Evolutionary conservation across 2,113 vertebrate species (phyloP), one percentile per base, ranked within the genome.

Genomic region (Rhodinocichla rosea): DNA sequence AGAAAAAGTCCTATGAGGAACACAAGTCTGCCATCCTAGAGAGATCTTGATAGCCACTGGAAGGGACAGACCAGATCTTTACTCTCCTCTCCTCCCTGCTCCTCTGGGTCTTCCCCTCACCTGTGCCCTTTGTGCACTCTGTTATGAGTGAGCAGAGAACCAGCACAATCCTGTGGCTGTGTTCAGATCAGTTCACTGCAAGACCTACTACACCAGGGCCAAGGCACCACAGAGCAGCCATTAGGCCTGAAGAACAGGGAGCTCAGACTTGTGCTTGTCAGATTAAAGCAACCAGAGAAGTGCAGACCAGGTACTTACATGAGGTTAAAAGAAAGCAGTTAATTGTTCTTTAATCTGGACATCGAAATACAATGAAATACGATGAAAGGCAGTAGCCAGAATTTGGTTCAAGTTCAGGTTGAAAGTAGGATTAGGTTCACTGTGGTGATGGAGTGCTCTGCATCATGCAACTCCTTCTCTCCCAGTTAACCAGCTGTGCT

Each of bases 331-430:
- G 32, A 83, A 91, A 82, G 49, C 27, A 75, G 53, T 39, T 91
- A 82, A 78, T 87, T 83, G 60, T 27, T 85, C n/a, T 83, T 83
- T 90, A 85, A 93, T 88, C 67, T 92, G 88, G 78, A 91, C 79
- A 93, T 87, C 90, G 95, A n/a, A n/a, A n/a, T n/a, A n/a, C n/a
- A n/a, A n/a, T n/a, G 79, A 80, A 91, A 76, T 60, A 57, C 5
- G 22, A 83, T 69, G 59, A 92, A 85, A 96, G 70, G 69, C 13
- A 30, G n/a, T 68, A 85, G 67, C 40, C 20, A 4, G 85, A 69
- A 83, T 76, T 84, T 53, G 40, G 45, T 85, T 93, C 37, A 85
- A 62, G 83, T 86, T 85, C 32, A 79, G 14, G 13, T 8, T 80
- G 67, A 68, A 91, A 90, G 53, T 26, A 78, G 44, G 16, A 57